Evolutionary conservation across 2,113 vertebrate species (phyloP), one percentile per base, ranked within the genome.

Genomic region (Pundamilia nyererei): DNA sequence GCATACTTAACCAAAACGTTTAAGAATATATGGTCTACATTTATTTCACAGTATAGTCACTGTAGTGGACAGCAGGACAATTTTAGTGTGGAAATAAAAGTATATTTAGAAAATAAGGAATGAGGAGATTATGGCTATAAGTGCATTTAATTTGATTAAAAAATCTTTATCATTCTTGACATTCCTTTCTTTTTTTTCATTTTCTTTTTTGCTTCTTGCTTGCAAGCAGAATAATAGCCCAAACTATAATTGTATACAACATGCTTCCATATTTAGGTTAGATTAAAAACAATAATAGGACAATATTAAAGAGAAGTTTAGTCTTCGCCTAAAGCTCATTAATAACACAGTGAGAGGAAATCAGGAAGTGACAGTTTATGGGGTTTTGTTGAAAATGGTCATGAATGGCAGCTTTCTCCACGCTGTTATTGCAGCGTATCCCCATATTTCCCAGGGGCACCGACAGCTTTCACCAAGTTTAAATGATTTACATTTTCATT

Each of bases 401-500:
- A 45, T 91, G 83, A 92, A 90, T 83, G 65, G 82, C 65, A 82
- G 58, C 85, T 83, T 88, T 90, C 87, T 90, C 77, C 51, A n/a
- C 15, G 7, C 70, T 79, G 49, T 83, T 84, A 55, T 82, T 81
- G 38, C 70, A 55, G 68, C 62, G 51, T 58, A 58, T 83, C 85
- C 87, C 29, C 70, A 88, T 79, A 47, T 26, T 79, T 82, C 82
- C 83, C 88, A 33, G 87, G 80, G 89, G 91, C 88, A 9, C 80
- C 1, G 8, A 45, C 9, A 91, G 83, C 93, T 96, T 96, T 95
- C 94, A 92, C 80, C 92, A 89, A 38, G 29, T 93, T 80, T 15
- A 81, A 84, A 88, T 93, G 89, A 96, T 94, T 96, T 93, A 95
- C 89, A 89, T 93, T 93, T 95, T 90, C 91, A 91, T 91, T 72